These are phyloP conservation scores for Oceanodroma tethys DNA, from an alignment of 2,113 vertebrate species.

Conservation along the genomic window DNA sequence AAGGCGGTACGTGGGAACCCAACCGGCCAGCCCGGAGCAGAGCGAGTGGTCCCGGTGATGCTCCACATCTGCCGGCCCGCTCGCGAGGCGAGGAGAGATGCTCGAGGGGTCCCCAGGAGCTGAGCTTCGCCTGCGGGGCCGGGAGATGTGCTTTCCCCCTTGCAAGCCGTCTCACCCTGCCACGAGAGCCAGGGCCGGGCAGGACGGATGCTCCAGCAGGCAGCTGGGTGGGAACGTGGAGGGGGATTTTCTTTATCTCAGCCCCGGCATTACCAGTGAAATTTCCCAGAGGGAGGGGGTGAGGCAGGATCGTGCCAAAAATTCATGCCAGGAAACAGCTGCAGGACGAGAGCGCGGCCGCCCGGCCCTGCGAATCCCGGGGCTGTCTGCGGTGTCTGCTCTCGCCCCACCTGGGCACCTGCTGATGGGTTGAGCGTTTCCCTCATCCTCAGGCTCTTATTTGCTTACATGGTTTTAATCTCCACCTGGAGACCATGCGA, in stretches of 20 bases:
- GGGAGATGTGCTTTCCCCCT: background rate
- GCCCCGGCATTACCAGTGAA: background rate
- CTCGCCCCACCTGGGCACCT: background rate
- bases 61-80: accelerated
- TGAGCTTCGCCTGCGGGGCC: accelerated
- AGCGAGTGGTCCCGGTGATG: accelerated
- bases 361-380: background rate
- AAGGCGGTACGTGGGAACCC: background rate
- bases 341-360: accelerated
- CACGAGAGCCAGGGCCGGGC: accelerated
- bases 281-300: background rate
- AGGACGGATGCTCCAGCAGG: background rate
- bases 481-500: background rate
- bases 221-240: background rate
- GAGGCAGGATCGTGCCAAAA: background rate
- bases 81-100: background rate
- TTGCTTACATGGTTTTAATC: background rate
- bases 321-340: background rate
- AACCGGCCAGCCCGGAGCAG: accelerated
- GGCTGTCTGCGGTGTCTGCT: accelerated
- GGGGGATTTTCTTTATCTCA: background rate
- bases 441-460: background rate
- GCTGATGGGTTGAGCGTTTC: background rate
- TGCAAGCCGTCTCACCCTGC: accelerated
- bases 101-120: background rate